Percentiles rank a stretch among this genome's conserved stretches.
Conservation (phyloP, 2,888 invertebrate genomes). For the Athetis lepigone region DNA sequence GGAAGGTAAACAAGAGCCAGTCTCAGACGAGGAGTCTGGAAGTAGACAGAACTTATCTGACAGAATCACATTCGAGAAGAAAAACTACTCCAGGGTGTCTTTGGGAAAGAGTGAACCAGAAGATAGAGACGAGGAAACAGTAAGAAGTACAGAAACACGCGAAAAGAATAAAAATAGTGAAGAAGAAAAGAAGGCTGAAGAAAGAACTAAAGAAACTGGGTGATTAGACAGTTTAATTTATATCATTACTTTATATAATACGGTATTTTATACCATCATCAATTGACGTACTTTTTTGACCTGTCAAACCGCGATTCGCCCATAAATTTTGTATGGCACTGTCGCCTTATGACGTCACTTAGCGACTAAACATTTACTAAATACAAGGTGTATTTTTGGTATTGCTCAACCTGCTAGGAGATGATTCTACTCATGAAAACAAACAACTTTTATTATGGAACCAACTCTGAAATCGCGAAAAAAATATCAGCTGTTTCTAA, state of each 20-base stretch:
- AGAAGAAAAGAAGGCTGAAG: constrained; percentile 5
- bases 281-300: too few relatives aligned
- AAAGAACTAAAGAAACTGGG: background rate
- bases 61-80: constrained; percentile 64
- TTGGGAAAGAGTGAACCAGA: constrained; percentile 74
- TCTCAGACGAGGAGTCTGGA: constrained; percentile 76
- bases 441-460: too few relatives aligned
- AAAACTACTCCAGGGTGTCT: constrained; percentile 63
- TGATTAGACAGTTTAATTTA: background rate
- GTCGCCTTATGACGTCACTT: too few relatives aligned
- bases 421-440: too few relatives aligned
- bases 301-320: too few relatives aligned
- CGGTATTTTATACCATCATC: too few relatives aligned
- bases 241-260: background rate
- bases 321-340: too few relatives aligned
- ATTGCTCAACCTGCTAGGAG: too few relatives aligned
- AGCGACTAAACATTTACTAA: too few relatives aligned
- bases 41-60: constrained; percentile 50
- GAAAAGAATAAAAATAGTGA: background rate
- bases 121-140: constrained; percentile 31
- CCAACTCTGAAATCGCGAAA: too few relatives aligned
- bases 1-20: constrained; percentile 80
- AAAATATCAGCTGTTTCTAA: too few relatives aligned
- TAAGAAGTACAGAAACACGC: background rate
- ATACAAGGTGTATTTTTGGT: too few relatives aligned